Evolutionary conservation across 2,113 vertebrate species (phyloP).

Genomic region (Zosterops borbonicus): DNA sequence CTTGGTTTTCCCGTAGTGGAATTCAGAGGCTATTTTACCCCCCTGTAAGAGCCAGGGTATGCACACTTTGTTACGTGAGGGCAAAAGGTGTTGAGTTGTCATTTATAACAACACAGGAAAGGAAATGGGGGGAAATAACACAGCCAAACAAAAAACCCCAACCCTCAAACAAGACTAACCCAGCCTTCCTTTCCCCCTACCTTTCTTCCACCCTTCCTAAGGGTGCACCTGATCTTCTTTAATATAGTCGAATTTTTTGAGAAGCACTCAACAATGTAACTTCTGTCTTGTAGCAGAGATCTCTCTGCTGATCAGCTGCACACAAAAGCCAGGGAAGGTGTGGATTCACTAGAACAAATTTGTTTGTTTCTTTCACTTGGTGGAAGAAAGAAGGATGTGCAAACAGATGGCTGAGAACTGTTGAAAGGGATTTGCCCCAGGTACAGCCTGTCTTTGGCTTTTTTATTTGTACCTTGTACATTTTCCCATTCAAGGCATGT

Average conservation of each 20-base stretch:
- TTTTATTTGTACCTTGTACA: not conserved
- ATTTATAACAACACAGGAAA: not conserved
- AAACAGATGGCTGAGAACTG: not conserved
- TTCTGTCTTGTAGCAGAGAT: not conserved
- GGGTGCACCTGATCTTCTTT: not conserved
- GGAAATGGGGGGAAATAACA: not conserved
- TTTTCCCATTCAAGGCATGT: not conserved
- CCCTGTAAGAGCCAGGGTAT: not conserved
- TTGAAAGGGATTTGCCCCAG: not conserved
- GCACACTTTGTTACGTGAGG: not conserved
- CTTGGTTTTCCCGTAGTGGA: not conserved
- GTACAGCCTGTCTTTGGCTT: not conserved
- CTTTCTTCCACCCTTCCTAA: not conserved
- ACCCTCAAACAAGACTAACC: not conserved
- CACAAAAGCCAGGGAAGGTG: not conserved
- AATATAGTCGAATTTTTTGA: not conserved
- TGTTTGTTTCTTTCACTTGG: not conserved
- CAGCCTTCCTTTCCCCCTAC: rapidly evolving
- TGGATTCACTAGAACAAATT: not conserved
- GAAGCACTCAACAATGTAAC: not conserved
- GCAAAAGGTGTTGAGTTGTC: not conserved
- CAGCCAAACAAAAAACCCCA: not conserved
- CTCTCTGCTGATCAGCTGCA: not conserved
- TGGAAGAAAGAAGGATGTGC: not conserved
- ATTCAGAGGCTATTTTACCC: not conserved